phyloP scores from a whole-genome alignment of 2,113 vertebrate genomes.

The Anoura caudifer region DNA sequence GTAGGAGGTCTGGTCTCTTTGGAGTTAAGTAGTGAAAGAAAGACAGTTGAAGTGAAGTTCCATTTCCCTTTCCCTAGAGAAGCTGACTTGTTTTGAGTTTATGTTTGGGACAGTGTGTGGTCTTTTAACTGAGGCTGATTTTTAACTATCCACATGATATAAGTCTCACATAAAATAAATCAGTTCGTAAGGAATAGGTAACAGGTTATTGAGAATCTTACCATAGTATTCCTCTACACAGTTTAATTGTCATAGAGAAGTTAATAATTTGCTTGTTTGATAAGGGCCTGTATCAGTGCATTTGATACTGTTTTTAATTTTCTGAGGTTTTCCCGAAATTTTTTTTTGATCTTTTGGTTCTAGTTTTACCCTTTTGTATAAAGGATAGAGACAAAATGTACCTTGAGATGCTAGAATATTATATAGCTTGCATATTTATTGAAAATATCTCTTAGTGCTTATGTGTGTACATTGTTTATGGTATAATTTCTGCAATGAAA shows the following conservation, averaged over 20 bases:
- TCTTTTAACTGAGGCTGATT: neutral
- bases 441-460: neutral
- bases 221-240: neutral
- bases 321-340: constrained; percentile 1
- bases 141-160: neutral
- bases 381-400: neutral
- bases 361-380: constrained; percentile 37
- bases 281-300: neutral
- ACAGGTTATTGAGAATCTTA: neutral
- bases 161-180: neutral
- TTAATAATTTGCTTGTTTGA: neutral
- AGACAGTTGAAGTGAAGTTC: neutral
- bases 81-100: neutral
- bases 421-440: constrained; percentile 27
- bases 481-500: constrained; percentile 8
- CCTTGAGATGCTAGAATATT: constrained; percentile 14
- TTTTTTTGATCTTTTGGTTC: neutral
- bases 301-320: constrained; percentile 27
- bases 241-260: neutral
- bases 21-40: neutral
- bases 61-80: neutral
- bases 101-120: neutral
- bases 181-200: neutral
- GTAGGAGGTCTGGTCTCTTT: neutral
- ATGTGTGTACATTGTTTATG: neutral